Percentiles rank a stretch among this genome's conserved stretches.
Evolutionary conservation across 2,888 invertebrate species (phyloP).

Genomic region (Siphlonurus alternatus): DNA sequence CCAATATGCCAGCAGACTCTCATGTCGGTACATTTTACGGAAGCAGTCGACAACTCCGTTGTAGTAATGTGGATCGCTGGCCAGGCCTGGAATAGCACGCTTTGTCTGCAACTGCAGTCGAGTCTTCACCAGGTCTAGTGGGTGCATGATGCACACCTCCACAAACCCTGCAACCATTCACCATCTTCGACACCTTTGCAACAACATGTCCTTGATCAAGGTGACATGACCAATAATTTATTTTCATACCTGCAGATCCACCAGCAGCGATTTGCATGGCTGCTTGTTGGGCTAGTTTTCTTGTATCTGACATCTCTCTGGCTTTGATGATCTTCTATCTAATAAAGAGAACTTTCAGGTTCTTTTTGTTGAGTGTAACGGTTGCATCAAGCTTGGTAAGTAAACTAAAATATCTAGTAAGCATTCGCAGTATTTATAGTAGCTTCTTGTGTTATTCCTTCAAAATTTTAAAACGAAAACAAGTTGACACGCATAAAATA

Average conservation of each 20-base stretch:
- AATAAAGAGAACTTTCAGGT: too few relatives aligned
- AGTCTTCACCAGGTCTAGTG: constrained; percentile 84
- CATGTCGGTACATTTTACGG: constrained; percentile 68
- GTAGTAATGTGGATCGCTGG: constrained; percentile 34
- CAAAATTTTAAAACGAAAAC: too few relatives aligned
- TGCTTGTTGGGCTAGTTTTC: constrained; percentile 36
- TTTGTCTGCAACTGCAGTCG: constrained; percentile 59
- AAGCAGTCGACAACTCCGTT: constrained; percentile 74
- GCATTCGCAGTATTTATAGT: too few relatives aligned
- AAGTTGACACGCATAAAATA: too few relatives aligned
- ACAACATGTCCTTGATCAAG: constrained; percentile 1
- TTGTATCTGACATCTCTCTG: constrained; percentile 6
- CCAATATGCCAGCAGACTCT: constrained; percentile 75
- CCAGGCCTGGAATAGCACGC: constrained; percentile 21
- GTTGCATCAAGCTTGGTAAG: too few relatives aligned
- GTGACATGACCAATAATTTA: neutral
- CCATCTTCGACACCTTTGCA: neutral
- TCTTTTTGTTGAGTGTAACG: too few relatives aligned
- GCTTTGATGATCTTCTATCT: too few relatives aligned
- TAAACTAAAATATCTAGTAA: too few relatives aligned
- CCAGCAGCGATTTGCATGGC: constrained; percentile 72
- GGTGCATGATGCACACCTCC: constrained; percentile 94
- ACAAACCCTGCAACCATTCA: constrained; percentile 45
- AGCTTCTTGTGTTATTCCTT: too few relatives aligned
- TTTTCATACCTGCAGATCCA: constrained; percentile 56